Conservation (phyloP, 2,888 invertebrate species). For the Operophtera brumata region DNA sequence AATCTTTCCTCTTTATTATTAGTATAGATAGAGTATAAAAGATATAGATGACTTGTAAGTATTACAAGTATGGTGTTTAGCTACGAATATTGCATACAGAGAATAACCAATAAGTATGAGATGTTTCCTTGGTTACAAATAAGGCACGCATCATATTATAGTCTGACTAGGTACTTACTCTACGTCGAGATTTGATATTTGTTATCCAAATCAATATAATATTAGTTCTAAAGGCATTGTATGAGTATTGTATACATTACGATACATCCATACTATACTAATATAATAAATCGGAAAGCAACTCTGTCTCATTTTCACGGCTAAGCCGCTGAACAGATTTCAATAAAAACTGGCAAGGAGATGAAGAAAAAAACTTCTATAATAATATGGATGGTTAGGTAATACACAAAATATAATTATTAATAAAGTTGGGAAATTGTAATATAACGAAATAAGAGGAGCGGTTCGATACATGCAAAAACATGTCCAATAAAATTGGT, state of each 20-base stretch:
- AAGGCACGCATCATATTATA: conserved; percentile 7
- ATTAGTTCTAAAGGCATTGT: background rate
- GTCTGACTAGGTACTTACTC: conserved; percentile 5
- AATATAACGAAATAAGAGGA: too few relatives aligned
- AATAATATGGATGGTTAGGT: too few relatives aligned
- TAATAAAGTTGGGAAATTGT: too few relatives aligned
- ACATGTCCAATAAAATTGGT: conserved; percentile 8
- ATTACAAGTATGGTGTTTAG: conserved; percentile 12
- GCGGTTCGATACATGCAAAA: background rate
- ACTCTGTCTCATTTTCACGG: too few relatives aligned
- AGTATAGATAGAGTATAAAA: too few relatives aligned
- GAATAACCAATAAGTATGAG: conserved; percentile 13
- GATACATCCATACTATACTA: background rate
- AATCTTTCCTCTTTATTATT: too few relatives aligned
- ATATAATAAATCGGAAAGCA: background rate
- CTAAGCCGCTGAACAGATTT: too few relatives aligned
- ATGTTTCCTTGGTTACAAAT: conserved; percentile 19
- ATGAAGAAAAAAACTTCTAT: too few relatives aligned
- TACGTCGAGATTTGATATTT: conserved; percentile 8
- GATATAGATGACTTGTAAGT: conserved; percentile 14
- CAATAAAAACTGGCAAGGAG: too few relatives aligned
- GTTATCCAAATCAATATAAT: conserved; percentile 7
- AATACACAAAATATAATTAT: too few relatives aligned
- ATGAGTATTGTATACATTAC: background rate
- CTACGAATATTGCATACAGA: conserved; percentile 18